Evolutionary conservation across 2,797 vertebrate species (phyloP).

Genomic region (Acrossocheilus wenchowensis): DNA sequence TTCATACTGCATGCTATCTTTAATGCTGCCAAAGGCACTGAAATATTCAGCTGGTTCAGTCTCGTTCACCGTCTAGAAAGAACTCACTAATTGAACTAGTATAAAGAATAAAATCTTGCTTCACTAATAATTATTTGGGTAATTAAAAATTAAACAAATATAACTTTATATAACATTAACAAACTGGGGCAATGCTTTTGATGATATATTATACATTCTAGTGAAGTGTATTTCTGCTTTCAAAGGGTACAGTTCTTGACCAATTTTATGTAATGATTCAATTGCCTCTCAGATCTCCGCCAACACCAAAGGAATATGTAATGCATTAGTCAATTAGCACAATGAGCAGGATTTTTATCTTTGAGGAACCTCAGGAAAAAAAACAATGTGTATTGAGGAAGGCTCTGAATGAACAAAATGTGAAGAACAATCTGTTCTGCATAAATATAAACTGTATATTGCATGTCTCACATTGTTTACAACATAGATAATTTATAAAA

Average conservation of each 20-base stretch:
- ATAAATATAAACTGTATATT: background rate
- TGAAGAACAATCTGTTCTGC: background rate
- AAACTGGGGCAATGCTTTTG: slow-evolving; percentile 59
- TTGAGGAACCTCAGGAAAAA: background rate
- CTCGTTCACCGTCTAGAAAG: slow-evolving; percentile 46
- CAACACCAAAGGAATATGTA: slow-evolving; percentile 38
- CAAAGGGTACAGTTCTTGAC: slow-evolving; percentile 46
- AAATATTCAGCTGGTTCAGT: slow-evolving; percentile 52
- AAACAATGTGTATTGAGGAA: slow-evolving; percentile 8
- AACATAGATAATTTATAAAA: background rate
- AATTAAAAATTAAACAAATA: slow-evolving; percentile 61
- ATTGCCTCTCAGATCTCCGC: slow-evolving; percentile 42
- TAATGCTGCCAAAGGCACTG: slow-evolving; percentile 54
- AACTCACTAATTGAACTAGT: slow-evolving; percentile 57
- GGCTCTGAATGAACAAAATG: background rate
- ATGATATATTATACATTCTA: slow-evolving; percentile 50
- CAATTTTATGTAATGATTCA: slow-evolving; percentile 37
- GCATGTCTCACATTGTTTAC: background rate
- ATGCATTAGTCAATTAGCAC: slow-evolving; percentile 36
- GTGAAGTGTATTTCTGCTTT: background rate
- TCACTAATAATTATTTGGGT: slow-evolving; percentile 58
- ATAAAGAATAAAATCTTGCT: slow-evolving; percentile 56
- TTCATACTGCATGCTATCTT: slow-evolving; percentile 50
- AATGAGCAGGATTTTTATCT: slow-evolving; percentile 23
- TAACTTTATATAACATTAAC: slow-evolving; percentile 36